Conservation (phyloP, 1,140 invertebrate species). For the Drosophila miranda region DNA sequence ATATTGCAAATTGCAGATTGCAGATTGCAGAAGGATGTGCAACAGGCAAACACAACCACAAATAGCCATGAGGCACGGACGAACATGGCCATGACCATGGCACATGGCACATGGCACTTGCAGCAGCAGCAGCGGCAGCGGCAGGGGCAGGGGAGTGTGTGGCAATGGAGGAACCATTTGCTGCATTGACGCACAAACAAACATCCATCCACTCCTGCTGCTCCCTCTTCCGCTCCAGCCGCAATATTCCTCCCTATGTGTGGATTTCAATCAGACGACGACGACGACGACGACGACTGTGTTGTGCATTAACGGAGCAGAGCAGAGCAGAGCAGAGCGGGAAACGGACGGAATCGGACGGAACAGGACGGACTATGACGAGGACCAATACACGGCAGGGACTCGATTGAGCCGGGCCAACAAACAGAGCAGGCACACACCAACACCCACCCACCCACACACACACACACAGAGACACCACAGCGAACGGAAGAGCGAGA, state of each 20-base stretch:
- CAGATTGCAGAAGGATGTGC: constrained; percentile 47
- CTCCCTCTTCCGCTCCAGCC: constrained; percentile 12
- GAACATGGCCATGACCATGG: constrained; percentile 41
- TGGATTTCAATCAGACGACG: constrained; percentile 49
- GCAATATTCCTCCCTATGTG: constrained; percentile 27
- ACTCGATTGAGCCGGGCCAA: constrained; percentile 45
- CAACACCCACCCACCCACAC: neutral
- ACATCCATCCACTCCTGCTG: neutral
- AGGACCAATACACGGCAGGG: constrained; percentile 17
- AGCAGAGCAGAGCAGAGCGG: constrained; percentile 17
- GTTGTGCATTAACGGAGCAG: constrained; percentile 41
- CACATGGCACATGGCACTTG: constrained; percentile 36
- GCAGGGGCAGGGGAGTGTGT: constrained; percentile 1
- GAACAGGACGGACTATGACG: constrained; percentile 6
- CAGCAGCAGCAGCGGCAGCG: neutral
- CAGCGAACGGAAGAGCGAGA: constrained; percentile 16
- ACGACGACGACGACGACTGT: neutral
- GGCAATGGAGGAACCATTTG: constrained; percentile 13
- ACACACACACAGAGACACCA: constrained; percentile 8
- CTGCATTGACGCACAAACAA: constrained; percentile 52
- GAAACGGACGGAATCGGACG: constrained; percentile 4
- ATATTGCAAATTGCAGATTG: constrained; percentile 1
- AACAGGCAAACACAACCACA: constrained; percentile 63
- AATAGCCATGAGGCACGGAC: constrained; percentile 5
- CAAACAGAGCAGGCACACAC: constrained; percentile 46